A percentile compares a stretch with the other conserved stretches of the same genome.
phyloP scores from a whole-genome alignment of 1,140 invertebrate species.

The Heliconius hermathena region DNA sequence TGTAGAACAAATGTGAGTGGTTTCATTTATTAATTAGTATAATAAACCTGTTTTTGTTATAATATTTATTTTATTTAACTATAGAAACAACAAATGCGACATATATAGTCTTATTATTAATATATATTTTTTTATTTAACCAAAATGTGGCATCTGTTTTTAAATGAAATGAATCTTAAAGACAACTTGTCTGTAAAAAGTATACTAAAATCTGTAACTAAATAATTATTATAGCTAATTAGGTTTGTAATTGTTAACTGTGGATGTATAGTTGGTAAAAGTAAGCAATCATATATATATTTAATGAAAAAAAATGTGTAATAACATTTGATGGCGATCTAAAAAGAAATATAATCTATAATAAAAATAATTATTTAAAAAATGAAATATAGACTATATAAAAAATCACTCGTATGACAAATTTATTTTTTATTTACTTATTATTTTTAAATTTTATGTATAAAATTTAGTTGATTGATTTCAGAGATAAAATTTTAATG shows the following conservation, averaged over 20 bases:
- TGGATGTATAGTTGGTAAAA: conserved; percentile 42
- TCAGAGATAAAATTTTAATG: background rate
- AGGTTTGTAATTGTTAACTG: conserved; percentile 56
- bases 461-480: background rate
- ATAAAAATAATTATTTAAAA: background rate
- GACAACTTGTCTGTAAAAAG: conserved; percentile 68
- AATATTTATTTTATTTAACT: conserved; percentile 5
- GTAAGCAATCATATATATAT: conserved; percentile 30
- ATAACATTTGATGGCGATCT: background rate
- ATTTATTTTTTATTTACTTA: background rate
- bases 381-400: background rate
- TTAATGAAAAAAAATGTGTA: background rate
- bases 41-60: background rate
- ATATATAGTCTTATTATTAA: background rate
- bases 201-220: conserved; percentile 65
- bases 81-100: background rate
- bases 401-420: background rate
- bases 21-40: background rate
- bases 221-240: conserved; percentile 52
- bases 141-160: conserved; percentile 11
- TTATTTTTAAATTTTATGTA: background rate
- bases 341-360: background rate
- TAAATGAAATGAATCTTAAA: conserved; percentile 57
- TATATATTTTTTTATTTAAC: conserved; percentile 23
- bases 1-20: background rate